phyloP scores from a whole-genome alignment of 2,888 invertebrate genomes.

The Zhuqinia jingwanae region DNA sequence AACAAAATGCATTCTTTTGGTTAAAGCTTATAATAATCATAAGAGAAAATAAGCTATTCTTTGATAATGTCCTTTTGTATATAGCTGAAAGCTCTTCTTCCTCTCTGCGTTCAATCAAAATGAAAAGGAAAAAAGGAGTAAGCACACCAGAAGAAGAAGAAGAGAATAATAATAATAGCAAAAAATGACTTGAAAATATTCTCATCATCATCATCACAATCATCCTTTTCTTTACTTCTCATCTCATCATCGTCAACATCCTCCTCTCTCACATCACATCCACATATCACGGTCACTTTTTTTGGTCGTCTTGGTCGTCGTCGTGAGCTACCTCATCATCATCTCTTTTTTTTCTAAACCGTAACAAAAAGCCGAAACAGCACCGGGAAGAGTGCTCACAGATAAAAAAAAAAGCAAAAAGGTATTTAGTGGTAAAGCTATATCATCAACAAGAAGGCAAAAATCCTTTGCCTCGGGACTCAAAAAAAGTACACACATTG shows the following conservation, averaged over 20 bases:
- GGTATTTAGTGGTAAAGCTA: slow-evolving; percentile 62
- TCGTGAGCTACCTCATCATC: slow-evolving; percentile 48
- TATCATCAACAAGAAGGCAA: slow-evolving; percentile 55
- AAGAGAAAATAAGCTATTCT: slow-evolving; percentile 57
- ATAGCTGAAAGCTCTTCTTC: slow-evolving; percentile 28
- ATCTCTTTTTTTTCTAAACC: slow-evolving; percentile 49
- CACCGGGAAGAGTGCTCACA: neutral
- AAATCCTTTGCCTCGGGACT: slow-evolving; percentile 66
- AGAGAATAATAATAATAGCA: slow-evolving; percentile 39
- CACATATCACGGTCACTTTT: slow-evolving; percentile 41
- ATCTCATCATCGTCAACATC: slow-evolving; percentile 52
- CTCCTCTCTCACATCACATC: neutral
- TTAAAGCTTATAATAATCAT: slow-evolving; percentile 40
- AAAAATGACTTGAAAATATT: slow-evolving; percentile 57
- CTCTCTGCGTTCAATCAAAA: slow-evolving; percentile 37
- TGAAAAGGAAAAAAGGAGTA: slow-evolving; percentile 63
- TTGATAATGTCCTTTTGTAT: slow-evolving; percentile 51
- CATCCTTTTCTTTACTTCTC: slow-evolving; percentile 56
- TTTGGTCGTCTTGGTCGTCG: slow-evolving; percentile 31
- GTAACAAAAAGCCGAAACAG: slow-evolving; percentile 62
- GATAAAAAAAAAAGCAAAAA: slow-evolving; percentile 56
- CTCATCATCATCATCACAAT: slow-evolving; percentile 57
- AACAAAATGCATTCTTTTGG: slow-evolving; percentile 24
- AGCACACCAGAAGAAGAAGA: slow-evolving; percentile 58
- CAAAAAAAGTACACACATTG: slow-evolving; percentile 10